Conservation (phyloP, 2,113 vertebrate species). For the Nibea coibor region DNA sequence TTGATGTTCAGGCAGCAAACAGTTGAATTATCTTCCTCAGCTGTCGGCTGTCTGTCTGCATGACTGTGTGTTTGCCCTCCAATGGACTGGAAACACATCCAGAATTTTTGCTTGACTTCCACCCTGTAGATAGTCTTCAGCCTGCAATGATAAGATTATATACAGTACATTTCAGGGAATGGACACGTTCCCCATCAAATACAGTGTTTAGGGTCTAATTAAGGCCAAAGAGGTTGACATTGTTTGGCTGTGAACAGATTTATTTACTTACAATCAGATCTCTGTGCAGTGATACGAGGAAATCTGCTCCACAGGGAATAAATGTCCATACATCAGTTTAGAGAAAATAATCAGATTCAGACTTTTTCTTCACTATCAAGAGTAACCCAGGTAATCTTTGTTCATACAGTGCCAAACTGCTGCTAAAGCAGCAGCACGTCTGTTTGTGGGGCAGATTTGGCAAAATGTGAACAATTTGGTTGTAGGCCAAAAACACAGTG, state of each 20-base stretch:
- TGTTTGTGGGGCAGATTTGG: too few relatives aligned
- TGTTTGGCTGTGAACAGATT: too few relatives aligned
- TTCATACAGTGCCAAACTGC: too few relatives aligned
- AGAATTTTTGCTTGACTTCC: conserved; percentile 20
- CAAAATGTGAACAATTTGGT: too few relatives aligned
- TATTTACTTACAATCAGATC: too few relatives aligned
- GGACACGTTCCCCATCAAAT: neutral
- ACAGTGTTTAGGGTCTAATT: neutral
- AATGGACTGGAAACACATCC: conserved; percentile 43
- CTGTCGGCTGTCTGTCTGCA: conserved; percentile 22
- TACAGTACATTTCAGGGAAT: neutral
- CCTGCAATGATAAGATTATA: conserved; percentile 20
- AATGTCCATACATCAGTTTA: neutral
- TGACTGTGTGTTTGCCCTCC: conserved; percentile 30
- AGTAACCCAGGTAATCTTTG: too few relatives aligned
- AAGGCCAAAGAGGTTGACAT: neutral
- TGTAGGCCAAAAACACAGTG: too few relatives aligned
- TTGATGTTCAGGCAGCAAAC: neutral
- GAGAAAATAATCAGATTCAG: too few relatives aligned
- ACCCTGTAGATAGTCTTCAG: conserved; percentile 1
- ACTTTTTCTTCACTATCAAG: too few relatives aligned
- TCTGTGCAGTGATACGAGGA: neutral
- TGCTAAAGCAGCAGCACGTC: too few relatives aligned
- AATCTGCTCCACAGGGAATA: neutral
- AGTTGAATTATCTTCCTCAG: conserved; percentile 23